Evolutionary conservation across 2,888 invertebrate genomes (phyloP).

Genomic region (Ichneumoninae sp.): DNA sequence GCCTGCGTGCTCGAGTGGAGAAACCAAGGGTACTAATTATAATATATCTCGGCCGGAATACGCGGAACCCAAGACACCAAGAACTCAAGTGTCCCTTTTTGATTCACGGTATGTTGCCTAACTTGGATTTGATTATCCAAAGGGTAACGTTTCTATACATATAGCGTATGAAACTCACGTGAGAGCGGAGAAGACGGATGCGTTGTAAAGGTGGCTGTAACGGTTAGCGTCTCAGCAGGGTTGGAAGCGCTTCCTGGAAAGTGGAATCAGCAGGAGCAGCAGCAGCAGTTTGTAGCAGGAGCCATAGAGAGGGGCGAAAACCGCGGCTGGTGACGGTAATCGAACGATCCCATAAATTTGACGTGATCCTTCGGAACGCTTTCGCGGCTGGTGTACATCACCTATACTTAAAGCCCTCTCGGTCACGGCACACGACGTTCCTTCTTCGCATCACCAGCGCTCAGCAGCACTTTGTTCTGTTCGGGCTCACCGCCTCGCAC

Average conservation of each 20-base stretch:
- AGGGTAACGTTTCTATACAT: neutral
- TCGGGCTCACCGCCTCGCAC: neutral
- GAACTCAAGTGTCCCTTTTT: constrained; percentile 60
- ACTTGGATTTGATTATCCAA: neutral
- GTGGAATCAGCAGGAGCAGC: constrained; percentile 22
- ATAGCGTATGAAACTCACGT: neutral
- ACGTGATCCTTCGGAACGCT: constrained; percentile 71
- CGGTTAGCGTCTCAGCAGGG: neutral
- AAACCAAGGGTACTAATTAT: constrained; percentile 75
- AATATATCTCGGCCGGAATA: constrained; percentile 76
- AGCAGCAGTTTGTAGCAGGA: constrained; percentile 28
- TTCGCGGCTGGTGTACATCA: constrained; percentile 44
- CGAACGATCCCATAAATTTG: constrained; percentile 73
- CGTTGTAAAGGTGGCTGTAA: neutral
- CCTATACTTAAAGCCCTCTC: neutral
- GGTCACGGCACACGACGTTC: constrained; percentile 10
- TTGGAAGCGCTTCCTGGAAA: neutral
- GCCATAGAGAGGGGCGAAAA: constrained; percentile 45
- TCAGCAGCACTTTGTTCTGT: constrained; percentile 19
- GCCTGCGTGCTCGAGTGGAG: constrained; percentile 70
- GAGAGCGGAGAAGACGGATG: constrained; percentile 4
- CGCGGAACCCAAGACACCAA: constrained; percentile 71
- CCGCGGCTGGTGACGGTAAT: constrained; percentile 67
- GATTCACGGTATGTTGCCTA: neutral
- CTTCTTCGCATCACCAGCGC: constrained; percentile 12